Evolutionary conservation across 53 echinoderm and acorn worm species (phyloP).

Genomic region (Pentamera pediparva): DNA sequence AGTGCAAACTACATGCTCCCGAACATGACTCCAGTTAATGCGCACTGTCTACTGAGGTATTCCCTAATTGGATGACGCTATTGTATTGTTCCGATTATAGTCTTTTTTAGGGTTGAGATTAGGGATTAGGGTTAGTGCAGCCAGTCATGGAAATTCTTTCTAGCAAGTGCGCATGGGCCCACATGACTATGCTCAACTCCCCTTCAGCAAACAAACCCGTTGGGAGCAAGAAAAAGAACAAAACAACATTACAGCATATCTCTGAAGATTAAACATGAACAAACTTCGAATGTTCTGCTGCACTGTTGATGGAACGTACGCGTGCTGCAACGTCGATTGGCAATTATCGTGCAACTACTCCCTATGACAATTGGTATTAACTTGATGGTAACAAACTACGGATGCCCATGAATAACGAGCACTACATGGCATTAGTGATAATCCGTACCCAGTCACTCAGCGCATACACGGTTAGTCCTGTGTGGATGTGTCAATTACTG

Average conservation of each 20-base stretch:
- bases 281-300: conserved; percentile 22
- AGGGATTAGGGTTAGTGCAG: too few species aligned
- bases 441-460: background rate
- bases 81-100: too few species aligned
- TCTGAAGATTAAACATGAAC: conserved; percentile 17
- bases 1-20: conserved; percentile 7
- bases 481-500: background rate
- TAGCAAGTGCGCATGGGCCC: too few species aligned
- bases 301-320: conserved; percentile 18
- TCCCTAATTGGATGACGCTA: too few species aligned
- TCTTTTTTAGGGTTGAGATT: too few species aligned
- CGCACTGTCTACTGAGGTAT: too few species aligned
- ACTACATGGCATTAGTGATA: background rate
- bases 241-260: conserved; percentile 15
- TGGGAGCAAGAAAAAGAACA: conserved; percentile 18
- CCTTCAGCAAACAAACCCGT: background rate
- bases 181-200: too few species aligned
- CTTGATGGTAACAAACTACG: background rate
- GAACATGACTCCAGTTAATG: conserved; percentile 5
- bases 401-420: background rate
- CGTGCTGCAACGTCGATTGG: conserved; percentile 19
- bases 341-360: conserved; percentile 6
- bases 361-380: background rate
- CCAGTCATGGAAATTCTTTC: too few species aligned
- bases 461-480: background rate